Evolutionary conservation across 2,797 vertebrate species (phyloP), one percentile per base, ranked within the genome.

Genomic region (Tragelaphus eurycerus): DNA sequence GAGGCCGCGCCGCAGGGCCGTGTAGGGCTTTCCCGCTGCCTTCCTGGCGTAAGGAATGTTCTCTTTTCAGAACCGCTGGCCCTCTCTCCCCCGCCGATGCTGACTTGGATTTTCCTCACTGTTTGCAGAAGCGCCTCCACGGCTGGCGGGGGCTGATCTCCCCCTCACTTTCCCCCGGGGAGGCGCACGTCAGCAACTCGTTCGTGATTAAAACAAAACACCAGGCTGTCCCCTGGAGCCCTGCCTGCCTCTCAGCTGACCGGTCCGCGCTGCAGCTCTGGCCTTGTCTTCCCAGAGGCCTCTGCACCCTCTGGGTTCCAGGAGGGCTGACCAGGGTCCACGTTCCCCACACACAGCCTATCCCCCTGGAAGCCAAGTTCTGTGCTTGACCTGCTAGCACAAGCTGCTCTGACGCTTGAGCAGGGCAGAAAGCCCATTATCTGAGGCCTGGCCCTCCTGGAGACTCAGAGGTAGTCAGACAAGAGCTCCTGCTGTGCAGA

Each of bases 191-290:
- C 98, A 98, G 98, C 98, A 98, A 98, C 98, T 99, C 98, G 97
- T 97, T 98, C 93, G 29, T 99, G 99, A 99, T 99, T 98, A 99
- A 99, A 99, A 98, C 98, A 98, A 99, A 99, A 99, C 98, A 99
- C 97, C 97, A 89, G 9, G 95, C 98, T 85, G 94, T 95, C 96
- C 97, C 97, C 98, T 60, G 0, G 52, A 92, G 88, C 43, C 82
- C 52, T 25, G 16, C 90, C 91, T 54, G 74, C 81, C 78, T 91
- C 97, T 98, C 98, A 98, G 98, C 98, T 98, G 98, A 97, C 6
- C 79, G 50, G 94, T 97, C 96, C 98, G 94, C 84, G 94, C 96
- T 96, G 96, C 31, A 27, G 84, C 86, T 79, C 55, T 52, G 86
- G 95, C 38, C 76, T 84, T 16, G 43, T 74, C 55, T 88, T 96